Evolutionary conservation across 1,140 invertebrate genomes (phyloP).

Genomic region (Neoseiulus cucumeris): DNA sequence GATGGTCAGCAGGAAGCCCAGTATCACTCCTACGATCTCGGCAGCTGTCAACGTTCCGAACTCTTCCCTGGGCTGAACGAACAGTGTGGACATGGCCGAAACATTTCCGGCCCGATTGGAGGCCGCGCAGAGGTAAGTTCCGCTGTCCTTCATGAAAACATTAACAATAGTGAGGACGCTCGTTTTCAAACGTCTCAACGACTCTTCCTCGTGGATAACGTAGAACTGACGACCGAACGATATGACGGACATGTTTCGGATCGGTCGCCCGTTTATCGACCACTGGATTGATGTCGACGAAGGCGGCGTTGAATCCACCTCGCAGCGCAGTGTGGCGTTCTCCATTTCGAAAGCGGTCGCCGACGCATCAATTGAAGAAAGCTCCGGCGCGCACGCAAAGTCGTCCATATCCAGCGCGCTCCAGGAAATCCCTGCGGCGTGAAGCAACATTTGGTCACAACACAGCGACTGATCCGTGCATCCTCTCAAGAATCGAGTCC

Average conservation of each 20-base stretch:
- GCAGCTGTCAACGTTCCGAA: constrained; percentile 36
- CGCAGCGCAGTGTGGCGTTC: constrained; percentile 43
- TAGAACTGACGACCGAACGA: constrained; percentile 42
- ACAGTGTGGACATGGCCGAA: constrained; percentile 71
- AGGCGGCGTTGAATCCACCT: constrained; percentile 21
- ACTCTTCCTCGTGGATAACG: constrained; percentile 45
- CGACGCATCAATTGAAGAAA: constrained; percentile 39
- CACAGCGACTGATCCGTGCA: too few species aligned
- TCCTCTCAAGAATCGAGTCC: neutral
- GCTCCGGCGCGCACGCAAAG: constrained; percentile 55
- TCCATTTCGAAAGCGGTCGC: constrained; percentile 18
- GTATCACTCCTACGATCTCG: neutral
- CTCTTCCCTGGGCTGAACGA: constrained; percentile 40
- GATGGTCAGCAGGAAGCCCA: constrained; percentile 2
- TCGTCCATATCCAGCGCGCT: constrained; percentile 45
- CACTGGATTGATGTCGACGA: constrained; percentile 44
- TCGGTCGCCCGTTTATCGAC: constrained; percentile 60
- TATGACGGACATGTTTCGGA: constrained; percentile 44
- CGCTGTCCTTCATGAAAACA: constrained; percentile 63
- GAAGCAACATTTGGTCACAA: neutral
- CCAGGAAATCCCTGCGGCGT: constrained; percentile 36
- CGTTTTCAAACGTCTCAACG: constrained; percentile 43
- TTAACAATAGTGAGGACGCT: constrained; percentile 62
- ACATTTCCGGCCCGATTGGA: constrained; percentile 74
- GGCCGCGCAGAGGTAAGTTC: constrained; percentile 44